Base-by-base conservation (phyloP, 2,797 vertebrate species). In the Sternotherus odoratus region DNA sequence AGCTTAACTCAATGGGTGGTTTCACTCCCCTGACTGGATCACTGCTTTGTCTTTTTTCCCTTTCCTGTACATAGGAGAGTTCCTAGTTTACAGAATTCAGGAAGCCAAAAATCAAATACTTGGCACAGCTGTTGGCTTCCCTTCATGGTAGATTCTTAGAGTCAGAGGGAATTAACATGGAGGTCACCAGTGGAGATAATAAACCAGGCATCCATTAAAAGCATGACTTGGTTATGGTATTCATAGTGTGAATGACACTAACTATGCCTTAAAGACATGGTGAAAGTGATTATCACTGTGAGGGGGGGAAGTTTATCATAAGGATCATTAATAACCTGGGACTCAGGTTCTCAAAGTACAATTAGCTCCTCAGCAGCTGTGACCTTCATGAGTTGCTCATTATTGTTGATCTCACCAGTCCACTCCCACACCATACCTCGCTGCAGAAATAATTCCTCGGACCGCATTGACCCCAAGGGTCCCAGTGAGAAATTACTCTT, bases 281-380 rank as follows among this genome's bases (percentile, higher is more conserved):
- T 56, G 63, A 91, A 96, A 95, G 49, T 74, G 81, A 19, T 83
- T 79, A 46, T 87, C 81, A 63, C 81, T 26, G 53, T n/a, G 50
- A 90, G n/a, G 89, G 63, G 8, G 51, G 77, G 19, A 63, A 94
- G 91, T 95, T 97, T 93, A 95, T 96, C 96, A 94, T 87, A 43
- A 30, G 89, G 89, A 96, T 95, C 95, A 93, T 91, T 95, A 96
- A 94, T 93, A 97, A 97, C 86, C 82, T 66, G 46, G 21, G 77
- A 88, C 89, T 97, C 39, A 4, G 79, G 88, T 97, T 97, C 97
- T 89, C 94, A 78, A 94, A 95, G 95, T 49, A 72, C 96, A 97
- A 19, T 97, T 97, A 97, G 50, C 93, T 97, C 93, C 95, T 96
- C 91, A 91, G 91, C 94, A 95, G 87, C 95, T 94, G 87, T 95